These are phyloP conservation scores for Mirza zaza DNA, from an alignment of 2,113 vertebrate genomes.

Conservation along the genomic window DNA sequence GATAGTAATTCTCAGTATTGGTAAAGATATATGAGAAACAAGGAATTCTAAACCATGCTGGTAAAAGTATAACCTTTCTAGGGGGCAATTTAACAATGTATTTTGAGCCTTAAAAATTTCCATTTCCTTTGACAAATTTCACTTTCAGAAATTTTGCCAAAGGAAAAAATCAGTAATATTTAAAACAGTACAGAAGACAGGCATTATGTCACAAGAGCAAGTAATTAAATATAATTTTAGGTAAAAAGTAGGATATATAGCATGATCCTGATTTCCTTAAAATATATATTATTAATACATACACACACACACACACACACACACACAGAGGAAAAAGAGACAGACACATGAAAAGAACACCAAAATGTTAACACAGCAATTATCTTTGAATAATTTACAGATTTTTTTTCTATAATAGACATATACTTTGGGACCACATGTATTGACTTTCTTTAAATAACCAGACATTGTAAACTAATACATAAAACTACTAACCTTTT, in stretches of 20 bases:
- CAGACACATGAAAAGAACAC: background rate
- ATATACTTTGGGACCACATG: background rate
- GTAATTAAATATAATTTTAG: constrained; percentile 26
- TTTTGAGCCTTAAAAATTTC: background rate
- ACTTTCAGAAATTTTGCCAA: constrained; percentile 29
- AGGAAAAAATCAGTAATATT: constrained; percentile 1
- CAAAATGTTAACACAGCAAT: constrained; percentile 9
- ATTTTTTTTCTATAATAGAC: constrained; percentile 30
- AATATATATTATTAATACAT: background rate
- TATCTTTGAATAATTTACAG: background rate
- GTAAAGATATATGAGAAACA: background rate
- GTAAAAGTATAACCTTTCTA: background rate
- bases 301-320: background rate
- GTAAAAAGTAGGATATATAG: background rate
- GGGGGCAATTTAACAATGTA: background rate
- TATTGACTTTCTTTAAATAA: background rate
- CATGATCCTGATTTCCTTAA: background rate
- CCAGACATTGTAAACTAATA: background rate
- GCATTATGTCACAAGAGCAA: background rate
- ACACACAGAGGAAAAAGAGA: background rate
- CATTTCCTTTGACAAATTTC: constrained; percentile 23
- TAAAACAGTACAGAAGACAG: background rate
- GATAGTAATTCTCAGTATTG: background rate
- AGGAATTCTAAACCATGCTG: background rate
- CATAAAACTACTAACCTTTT: constrained; percentile 80